phyloP scores from a whole-genome alignment of 2,888 invertebrate genomes.

The Caenorhabditis becei region DNA sequence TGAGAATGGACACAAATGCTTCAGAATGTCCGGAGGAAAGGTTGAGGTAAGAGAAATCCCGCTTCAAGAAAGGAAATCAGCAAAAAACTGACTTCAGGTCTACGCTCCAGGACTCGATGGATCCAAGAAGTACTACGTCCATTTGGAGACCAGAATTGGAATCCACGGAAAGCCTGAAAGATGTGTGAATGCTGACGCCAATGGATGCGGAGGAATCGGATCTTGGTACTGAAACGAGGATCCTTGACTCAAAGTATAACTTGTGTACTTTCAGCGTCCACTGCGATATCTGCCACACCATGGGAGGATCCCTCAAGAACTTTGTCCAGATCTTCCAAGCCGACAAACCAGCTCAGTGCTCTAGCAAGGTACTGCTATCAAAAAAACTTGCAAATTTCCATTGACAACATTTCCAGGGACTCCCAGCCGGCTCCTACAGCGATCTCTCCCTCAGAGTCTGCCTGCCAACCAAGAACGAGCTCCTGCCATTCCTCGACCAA shows the following conservation, averaged over 20 bases:
- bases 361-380: conserved; percentile 62
- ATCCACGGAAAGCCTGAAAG: conserved; percentile 81
- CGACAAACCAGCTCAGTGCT: conserved; percentile 79
- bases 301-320: conserved; percentile 78
- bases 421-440: conserved; percentile 76
- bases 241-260: too few species aligned
- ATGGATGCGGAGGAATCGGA: conserved; percentile 81
- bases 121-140: conserved; percentile 80
- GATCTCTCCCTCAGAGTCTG: conserved; percentile 80
- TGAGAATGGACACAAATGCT: conserved; percentile 77
- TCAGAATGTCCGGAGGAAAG: conserved; percentile 80
- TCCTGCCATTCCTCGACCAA: conserved; percentile 81
- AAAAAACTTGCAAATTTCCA: too few species aligned
- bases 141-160: conserved; percentile 80
- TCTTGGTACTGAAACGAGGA: conserved; percentile 72
- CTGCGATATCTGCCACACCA: conserved; percentile 80
- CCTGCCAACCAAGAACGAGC: conserved; percentile 80
- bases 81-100: conserved; percentile 30
- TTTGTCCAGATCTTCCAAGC: conserved; percentile 81
- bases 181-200: conserved; percentile 80
- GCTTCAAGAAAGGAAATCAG: neutral
- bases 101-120: conserved; percentile 71
- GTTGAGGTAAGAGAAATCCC: conserved; percentile 73
- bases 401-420: conserved; percentile 65
- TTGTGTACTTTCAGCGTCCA: conserved; percentile 75